Evolutionary conservation across 2,797 vertebrate genomes (phyloP), one percentile per base, ranked within the genome.

Genomic region (Pangasius larnaudii): DNA sequence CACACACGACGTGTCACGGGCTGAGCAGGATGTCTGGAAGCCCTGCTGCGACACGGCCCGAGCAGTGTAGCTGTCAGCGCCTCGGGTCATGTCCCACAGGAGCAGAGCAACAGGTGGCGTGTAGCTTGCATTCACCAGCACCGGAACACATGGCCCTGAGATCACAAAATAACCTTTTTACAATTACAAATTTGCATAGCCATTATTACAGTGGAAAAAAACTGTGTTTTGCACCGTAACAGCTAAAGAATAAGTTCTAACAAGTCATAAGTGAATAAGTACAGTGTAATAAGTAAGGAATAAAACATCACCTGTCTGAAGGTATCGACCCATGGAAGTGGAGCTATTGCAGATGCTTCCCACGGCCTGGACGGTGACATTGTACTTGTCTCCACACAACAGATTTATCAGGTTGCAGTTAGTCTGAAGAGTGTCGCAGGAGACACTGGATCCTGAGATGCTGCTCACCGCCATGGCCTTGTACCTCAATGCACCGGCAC

Each of bases 321-420:
- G 89, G 2, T 71, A 49, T 84, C 87, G 90, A 0, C 36, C 79
- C 95, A 95, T 94, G 88, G 90, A 58, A n/a, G 91, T 91, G 0
- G 84, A 8, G 89, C 92, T 94, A 92, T 86, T 94, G 91, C 96
- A 97, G 36, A 5, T 89, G 19, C 85, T 46, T 88, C 96, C 95
- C 27, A 84, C 7, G 2, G 95, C 94, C 42, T 59, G 88, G 18
- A 97, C 94, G 0, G 92, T 89, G 59, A 97, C 71, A 0, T 89
- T 91, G 93, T 97, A 97, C 58, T 87, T 92, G 71, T 93, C 91
- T 36, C 95, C 96, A 86, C 96, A 97, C 2, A 77, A 86, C 85
- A 97, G 89, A 0, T 85, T 88, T 0, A 84, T 85, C 85, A 97
- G 91, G 4, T 91, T 88, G 85, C 95, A 96, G 91, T 74, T n/a